Percentiles rank a stretch among this genome's conserved stretches.
Conservation (phyloP, 2,797 vertebrate species). For the Esox lucius region DNA sequence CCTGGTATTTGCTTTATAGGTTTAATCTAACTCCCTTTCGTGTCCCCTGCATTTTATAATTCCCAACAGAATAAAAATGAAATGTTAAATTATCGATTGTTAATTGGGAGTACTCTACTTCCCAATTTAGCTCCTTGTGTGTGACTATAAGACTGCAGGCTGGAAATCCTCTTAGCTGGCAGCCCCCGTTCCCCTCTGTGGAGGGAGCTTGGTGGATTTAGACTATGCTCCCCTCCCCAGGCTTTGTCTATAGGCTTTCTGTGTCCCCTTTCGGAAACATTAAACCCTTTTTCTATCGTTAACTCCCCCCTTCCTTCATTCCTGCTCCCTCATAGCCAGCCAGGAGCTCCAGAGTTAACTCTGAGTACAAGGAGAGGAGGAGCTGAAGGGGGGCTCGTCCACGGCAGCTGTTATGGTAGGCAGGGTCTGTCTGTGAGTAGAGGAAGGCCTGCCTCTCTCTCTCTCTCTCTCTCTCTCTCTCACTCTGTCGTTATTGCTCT, state of each 20-base stretch:
- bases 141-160: background rate
- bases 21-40: background rate
- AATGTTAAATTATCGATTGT: conserved; percentile 6
- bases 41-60: background rate
- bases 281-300: conserved; percentile 4
- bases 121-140: background rate
- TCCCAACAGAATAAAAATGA: background rate
- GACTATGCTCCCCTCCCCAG: background rate
- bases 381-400: conserved; percentile 20
- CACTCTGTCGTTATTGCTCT: background rate
- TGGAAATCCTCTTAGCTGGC: conserved; percentile 16
- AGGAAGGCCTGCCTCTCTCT: conserved; percentile 14
- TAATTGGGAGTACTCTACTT: conserved; percentile 6
- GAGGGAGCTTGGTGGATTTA: too few relatives aligned
- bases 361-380: conserved; percentile 5
- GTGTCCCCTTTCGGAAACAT: conserved; percentile 19
- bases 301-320: background rate
- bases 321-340: background rate
- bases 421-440: conserved; percentile 23
- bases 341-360: conserved; percentile 29
- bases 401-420: conserved; percentile 34
- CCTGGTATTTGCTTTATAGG: background rate
- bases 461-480: conserved; percentile 1
- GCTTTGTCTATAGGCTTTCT: conserved; percentile 18
- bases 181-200: background rate